Conservation (phyloP, 2,888 invertebrate genomes). For the Habroteleia sp. region DNA sequence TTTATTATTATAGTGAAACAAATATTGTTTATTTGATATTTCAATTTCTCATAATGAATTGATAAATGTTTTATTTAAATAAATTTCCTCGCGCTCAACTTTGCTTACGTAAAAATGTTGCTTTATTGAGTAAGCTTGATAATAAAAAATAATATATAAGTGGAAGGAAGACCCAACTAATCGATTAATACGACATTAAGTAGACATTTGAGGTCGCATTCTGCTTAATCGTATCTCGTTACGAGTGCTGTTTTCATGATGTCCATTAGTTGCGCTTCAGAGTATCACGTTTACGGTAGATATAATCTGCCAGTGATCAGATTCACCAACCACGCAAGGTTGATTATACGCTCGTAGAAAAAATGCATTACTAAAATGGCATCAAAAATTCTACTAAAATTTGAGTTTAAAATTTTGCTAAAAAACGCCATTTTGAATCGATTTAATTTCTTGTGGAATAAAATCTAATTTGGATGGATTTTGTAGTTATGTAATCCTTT, state of each 20-base stretch:
- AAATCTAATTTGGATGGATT: too few relatives aligned
- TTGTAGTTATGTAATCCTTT: too few relatives aligned
- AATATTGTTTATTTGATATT: too few relatives aligned
- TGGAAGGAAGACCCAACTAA: constrained; percentile 42
- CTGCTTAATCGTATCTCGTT: constrained; percentile 47
- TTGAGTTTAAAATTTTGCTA: too few relatives aligned
- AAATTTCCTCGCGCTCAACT: background rate
- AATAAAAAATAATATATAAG: constrained; percentile 17
- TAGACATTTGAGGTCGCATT: constrained; percentile 56
- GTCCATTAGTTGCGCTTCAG: constrained; percentile 28
- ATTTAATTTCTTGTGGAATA: too few relatives aligned
- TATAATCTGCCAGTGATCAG: constrained; percentile 16
- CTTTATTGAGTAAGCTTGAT: constrained; percentile 18
- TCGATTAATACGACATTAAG: constrained; percentile 54
- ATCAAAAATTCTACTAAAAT: too few relatives aligned
- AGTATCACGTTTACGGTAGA: constrained; percentile 35
- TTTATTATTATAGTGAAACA: too few relatives aligned
- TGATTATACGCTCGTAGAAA: too few relatives aligned
- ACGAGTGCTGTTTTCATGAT: constrained; percentile 43
- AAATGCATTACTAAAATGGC: too few relatives aligned
- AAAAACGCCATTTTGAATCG: too few relatives aligned
- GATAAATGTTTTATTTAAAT: too few relatives aligned
- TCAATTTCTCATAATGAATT: too few relatives aligned
- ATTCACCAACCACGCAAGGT: constrained; percentile 25
- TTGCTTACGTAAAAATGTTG: constrained; percentile 1